A percentile compares a stretch with the other conserved stretches of the same genome.
phyloP scores from a whole-genome alignment of 2,888 invertebrate species.

The Rosalia funebris region DNA sequence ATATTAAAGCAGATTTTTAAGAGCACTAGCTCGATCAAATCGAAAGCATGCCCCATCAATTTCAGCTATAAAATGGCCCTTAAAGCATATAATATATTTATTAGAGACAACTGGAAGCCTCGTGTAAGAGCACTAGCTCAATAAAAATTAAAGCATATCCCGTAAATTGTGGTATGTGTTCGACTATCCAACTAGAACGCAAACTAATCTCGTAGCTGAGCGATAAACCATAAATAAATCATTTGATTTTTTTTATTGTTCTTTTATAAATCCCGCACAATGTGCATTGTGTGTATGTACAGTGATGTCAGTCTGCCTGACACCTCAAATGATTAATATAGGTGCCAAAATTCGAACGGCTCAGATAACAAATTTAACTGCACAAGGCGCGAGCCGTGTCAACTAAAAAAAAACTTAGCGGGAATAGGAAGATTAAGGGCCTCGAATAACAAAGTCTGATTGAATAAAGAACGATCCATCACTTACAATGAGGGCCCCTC shows the following conservation, averaged over 20 bases:
- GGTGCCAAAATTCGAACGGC: not conserved
- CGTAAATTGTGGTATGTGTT: no score
- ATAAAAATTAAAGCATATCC: no score
- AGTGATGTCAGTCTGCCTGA: not conserved
- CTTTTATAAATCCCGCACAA: not conserved
- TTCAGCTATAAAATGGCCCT: no score
- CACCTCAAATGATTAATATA: conserved; percentile 9
- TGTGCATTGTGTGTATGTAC: not conserved
- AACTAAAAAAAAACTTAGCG: not conserved
- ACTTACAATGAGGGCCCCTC: not conserved
- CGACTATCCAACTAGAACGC: not conserved
- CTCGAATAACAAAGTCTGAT: not conserved
- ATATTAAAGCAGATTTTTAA: no score
- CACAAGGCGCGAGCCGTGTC: not conserved
- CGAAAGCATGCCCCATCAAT: no score
- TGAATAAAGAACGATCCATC: conserved; percentile 11
- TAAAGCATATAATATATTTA: no score
- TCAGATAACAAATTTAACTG: not conserved
- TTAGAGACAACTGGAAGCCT: no score
- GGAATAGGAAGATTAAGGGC: conserved; percentile 4
- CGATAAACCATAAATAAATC: not conserved
- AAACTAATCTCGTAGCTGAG: not conserved
- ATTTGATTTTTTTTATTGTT: not conserved
- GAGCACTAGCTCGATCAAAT: no score
- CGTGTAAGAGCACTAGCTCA: no score